Base-by-base conservation (phyloP, 92 coral and sea anemone species). In the Micromussa lordhowensis region DNA sequence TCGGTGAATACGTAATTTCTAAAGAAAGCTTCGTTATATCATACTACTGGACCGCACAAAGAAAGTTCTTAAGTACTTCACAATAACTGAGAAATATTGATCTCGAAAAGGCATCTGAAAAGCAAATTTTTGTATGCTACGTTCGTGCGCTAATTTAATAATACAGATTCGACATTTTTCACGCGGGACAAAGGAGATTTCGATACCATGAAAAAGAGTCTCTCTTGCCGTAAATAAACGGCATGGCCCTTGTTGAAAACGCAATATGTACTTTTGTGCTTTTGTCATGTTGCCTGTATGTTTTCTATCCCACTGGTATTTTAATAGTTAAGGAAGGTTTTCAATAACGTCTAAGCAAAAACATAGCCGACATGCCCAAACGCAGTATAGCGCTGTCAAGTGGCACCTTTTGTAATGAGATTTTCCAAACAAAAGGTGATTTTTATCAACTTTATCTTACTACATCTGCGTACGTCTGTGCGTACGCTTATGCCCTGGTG, bases 11-110 rank as follows among this genome's bases (percentile, higher is more conserved):
- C 21, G 51, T 34, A 48, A 22, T 57, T 80, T 80, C 30, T 21
- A n/a, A 31, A 61, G 83, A 80, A 80, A 59, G 69, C 71, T 80
- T 80, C 70, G 35, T 80, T 59, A 6, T 2, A 19, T 28, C 75
- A 70, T 68, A 72, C 10, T 21, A 6, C 48, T 40, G 48, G 49
- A 32, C 15, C 35, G 9, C 77, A 9, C 24, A 0, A 16, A 31
- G 26, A 58, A 59, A 80, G 44, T 58, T 34, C 70, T 59, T 13
- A 49, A 13, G 83, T 22, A 14, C 22, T 16, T n/a, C n/a, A 10
- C 35, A 29, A 8, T 6, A 61, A 21, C 12, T 61, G 76, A 35
- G 21, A 71, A 40, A 35, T 71, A 13, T 28, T 29, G 16, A 30
- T 35, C 24, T 55, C 70, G 68, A 59, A 32, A 31, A 57, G 15